These are phyloP conservation scores for Bembecia ichneumoniformis DNA, from an alignment of 2,888 invertebrate species.

Conservation along the genomic window DNA sequence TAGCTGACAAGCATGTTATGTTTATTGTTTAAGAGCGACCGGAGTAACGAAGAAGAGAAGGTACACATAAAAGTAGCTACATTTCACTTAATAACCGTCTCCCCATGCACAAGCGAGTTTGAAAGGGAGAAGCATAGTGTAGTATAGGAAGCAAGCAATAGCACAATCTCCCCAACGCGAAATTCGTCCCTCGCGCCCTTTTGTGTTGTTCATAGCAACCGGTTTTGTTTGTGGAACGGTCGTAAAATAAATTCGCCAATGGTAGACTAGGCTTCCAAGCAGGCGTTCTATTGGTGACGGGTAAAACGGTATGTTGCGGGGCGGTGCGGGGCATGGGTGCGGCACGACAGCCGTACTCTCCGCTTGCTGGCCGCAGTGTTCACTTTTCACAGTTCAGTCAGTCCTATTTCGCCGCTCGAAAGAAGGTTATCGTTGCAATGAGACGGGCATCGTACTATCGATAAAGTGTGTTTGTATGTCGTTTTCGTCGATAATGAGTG, in stretches of 20 bases:
- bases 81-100: neutral
- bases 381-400: slow-evolving; percentile 17
- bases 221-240: slow-evolving; percentile 66
- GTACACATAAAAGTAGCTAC: neutral
- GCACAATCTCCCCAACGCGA: slow-evolving; percentile 31
- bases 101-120: slow-evolving; percentile 5
- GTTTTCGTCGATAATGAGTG: slow-evolving; percentile 71
- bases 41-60: neutral
- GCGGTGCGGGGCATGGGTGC: slow-evolving; percentile 49
- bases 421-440: slow-evolving; percentile 68
- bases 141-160: slow-evolving; percentile 24
- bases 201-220: slow-evolving; percentile 60
- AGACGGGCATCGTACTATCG: slow-evolving; percentile 65
- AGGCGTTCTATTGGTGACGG: slow-evolving; percentile 61
- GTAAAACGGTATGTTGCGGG: slow-evolving; percentile 31
- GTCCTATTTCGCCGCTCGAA: slow-evolving; percentile 64
- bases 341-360: slow-evolving; percentile 34
- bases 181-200: slow-evolving; percentile 67
- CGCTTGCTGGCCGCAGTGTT: slow-evolving; percentile 7
- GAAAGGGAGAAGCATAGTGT: slow-evolving; percentile 30
- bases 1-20: no score
- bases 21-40: no score
- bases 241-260: slow-evolving; percentile 55
- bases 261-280: slow-evolving; percentile 28
- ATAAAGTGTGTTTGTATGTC: slow-evolving; percentile 73